phyloP scores from a whole-genome alignment of 2,113 vertebrate genomes.

The Peromyscus leucopus region DNA sequence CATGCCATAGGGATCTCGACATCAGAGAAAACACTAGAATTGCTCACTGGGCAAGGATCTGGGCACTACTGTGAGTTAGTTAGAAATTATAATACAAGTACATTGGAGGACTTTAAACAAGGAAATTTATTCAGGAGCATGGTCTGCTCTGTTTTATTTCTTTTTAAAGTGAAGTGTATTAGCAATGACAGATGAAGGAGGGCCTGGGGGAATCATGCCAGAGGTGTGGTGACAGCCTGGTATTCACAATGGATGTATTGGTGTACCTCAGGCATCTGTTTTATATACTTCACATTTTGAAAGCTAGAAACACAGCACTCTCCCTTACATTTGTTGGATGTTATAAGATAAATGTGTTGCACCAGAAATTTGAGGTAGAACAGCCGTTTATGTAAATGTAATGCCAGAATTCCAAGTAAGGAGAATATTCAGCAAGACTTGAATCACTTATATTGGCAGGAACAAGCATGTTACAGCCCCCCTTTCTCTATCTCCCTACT shows the following conservation, averaged over 20 bases:
- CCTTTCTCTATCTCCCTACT: too few species aligned
- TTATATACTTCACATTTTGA: conserved; percentile 63
- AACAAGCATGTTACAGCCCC: neutral
- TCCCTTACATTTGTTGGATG: conserved; percentile 49
- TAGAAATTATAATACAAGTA: conserved; percentile 81
- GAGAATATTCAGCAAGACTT: neutral
- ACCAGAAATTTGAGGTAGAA: conserved; percentile 42
- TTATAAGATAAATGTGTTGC: conserved; percentile 53
- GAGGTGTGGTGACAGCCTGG: conserved; percentile 77
- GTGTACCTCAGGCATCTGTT: conserved; percentile 64
- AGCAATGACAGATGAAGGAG: conserved; percentile 67
- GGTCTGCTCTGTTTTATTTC: conserved; percentile 64
- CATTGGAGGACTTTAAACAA: conserved; percentile 37
- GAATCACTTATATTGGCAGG: neutral
- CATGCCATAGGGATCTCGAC: conserved; percentile 84
- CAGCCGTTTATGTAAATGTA: neutral
- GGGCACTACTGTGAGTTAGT: conserved; percentile 49
- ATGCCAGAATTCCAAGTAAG: conserved; percentile 43
- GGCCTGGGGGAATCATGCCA: conserved; percentile 39
- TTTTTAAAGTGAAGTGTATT: conserved; percentile 59
- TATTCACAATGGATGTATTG: conserved; percentile 60
- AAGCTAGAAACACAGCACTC: conserved; percentile 31
- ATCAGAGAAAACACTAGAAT: conserved; percentile 82
- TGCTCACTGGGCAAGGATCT: conserved; percentile 73
- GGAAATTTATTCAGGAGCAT: conserved; percentile 62